Evolutionary conservation across 2,888 invertebrate genomes (phyloP).

Genomic region (Rhingia rostrata): DNA sequence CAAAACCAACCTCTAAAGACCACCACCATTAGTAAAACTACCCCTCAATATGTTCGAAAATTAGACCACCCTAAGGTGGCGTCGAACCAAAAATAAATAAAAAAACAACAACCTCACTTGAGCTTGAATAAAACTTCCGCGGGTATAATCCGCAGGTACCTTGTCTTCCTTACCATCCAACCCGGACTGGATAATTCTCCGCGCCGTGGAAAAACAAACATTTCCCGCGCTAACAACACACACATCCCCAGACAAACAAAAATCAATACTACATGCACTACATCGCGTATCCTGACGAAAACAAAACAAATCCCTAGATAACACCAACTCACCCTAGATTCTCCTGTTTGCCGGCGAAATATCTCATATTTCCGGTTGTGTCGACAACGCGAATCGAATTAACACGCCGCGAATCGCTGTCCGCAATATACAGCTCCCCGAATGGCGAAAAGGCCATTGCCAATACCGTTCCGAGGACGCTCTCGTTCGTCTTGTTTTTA

Average conservation of each 20-base stretch:
- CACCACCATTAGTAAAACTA: background rate
- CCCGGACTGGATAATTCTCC: slow-evolving; percentile 25
- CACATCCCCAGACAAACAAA: slow-evolving; percentile 2
- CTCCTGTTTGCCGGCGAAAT: slow-evolving; percentile 95
- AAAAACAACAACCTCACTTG: background rate
- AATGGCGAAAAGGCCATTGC: slow-evolving; percentile 95
- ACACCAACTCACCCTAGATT: slow-evolving; percentile 80
- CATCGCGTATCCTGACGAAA: background rate
- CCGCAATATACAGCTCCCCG: slow-evolving; percentile 96
- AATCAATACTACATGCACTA: slow-evolving; percentile 28
- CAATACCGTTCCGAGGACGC: slow-evolving; percentile 92
- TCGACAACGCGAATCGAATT: slow-evolving; percentile 93
- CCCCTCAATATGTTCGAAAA: background rate
- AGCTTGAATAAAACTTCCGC: background rate
- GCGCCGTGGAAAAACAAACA: slow-evolving; percentile 47
- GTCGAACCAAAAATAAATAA: background rate
- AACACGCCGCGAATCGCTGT: slow-evolving; percentile 93
- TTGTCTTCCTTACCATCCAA: slow-evolving; percentile 29
- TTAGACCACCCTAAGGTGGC: background rate
- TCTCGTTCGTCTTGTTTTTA: slow-evolving; percentile 86
- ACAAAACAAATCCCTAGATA: slow-evolving; percentile 2
- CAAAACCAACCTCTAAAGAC: background rate
- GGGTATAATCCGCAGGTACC: background rate
- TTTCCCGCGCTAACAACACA: slow-evolving; percentile 35
- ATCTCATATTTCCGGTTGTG: slow-evolving; percentile 93